Base-by-base conservation (phyloP, 2,113 vertebrate species). In the Apistogramma diplotaenia region DNA sequence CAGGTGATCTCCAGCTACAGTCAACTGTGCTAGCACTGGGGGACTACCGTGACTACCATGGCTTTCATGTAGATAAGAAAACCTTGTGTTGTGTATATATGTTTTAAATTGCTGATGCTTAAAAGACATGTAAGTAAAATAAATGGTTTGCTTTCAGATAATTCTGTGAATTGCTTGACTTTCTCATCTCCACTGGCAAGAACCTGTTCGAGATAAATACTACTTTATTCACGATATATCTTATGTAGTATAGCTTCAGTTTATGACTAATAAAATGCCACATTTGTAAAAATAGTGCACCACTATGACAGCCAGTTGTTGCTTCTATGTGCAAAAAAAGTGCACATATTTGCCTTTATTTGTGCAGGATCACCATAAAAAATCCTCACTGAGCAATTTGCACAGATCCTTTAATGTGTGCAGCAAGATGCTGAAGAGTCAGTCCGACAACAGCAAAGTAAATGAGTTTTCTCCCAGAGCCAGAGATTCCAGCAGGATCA, bases 1-100 rank as follows among this genome's bases (percentile, higher is more conserved):
- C 98, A 99, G 89, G 94, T 99, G n/a, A 91, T 99, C 86, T 95
- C 97, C 88, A 99, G 97, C 94, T 99, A 99, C 85, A 82, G 84
- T 57, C 95, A 89, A 1, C 95, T 99, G 21, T 94, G 91, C 78
- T 87, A 85, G 40, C 29, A 49, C 35, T 19, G 58, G 55, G 21
- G 10, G n/a, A n/a, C n/a, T n/a, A n/a, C n/a, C n/a, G n/a, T n/a
- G n/a, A 62, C 21, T 19, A 21, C 23, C 15, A 31, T 58, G 80
- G 29, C 83, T 33, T 76, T 9, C 4, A 16, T 46, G 23, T 35
- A 1, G 8, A 73, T 12, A 27, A 10, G 23, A 46, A 8, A 5
- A 70, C 16, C 43, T 51, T 16, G 8, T 11, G 27, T 46, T 25
- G 49, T 55, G 37, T 13, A 7, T 23, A 51, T 19, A 13, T 59